phyloP scores from a whole-genome alignment of 1,140 invertebrate species.

The Lepidurus packardi region DNA sequence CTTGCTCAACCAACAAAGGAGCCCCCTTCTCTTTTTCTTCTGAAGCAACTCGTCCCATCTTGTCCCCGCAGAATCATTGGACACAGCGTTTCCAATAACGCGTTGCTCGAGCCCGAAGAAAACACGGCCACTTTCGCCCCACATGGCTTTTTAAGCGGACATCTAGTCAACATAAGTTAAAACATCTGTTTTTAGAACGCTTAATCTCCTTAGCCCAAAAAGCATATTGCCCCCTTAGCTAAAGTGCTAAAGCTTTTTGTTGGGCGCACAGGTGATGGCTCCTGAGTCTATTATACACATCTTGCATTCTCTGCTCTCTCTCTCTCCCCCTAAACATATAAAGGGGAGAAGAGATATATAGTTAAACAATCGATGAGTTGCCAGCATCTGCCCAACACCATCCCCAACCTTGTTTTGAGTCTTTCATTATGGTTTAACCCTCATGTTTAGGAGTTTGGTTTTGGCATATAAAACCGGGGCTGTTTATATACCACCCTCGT shows the following conservation, averaged over 20 bases:
- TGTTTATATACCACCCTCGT: not conserved
- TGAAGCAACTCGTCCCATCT: not conserved
- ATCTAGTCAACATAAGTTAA: not conserved
- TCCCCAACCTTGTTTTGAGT: too few species aligned
- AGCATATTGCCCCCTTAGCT: not conserved
- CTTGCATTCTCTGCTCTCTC: too few species aligned
- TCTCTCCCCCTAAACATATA: too few species aligned
- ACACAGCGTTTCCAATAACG: conserved; percentile 1
- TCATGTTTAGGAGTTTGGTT: not conserved
- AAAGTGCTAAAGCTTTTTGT: too few species aligned
- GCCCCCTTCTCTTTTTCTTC: not conserved
- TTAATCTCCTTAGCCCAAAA: not conserved
- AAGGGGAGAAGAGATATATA: too few species aligned
- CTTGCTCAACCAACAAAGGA: conserved; percentile 17
- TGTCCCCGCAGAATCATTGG: conserved; percentile 3
- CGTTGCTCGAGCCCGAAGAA: not conserved
- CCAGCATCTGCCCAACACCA: too few species aligned
- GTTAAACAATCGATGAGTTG: too few species aligned
- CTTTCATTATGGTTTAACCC: not conserved
- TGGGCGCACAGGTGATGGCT: too few species aligned
- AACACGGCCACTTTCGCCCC: not conserved
- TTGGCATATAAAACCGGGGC: not conserved
- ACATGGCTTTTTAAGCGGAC: not conserved
- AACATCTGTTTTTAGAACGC: not conserved
- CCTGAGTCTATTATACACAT: too few species aligned